phyloP scores from a whole-genome alignment of 2,888 invertebrate genomes.

The Hirtodrosophila cameraria region DNA sequence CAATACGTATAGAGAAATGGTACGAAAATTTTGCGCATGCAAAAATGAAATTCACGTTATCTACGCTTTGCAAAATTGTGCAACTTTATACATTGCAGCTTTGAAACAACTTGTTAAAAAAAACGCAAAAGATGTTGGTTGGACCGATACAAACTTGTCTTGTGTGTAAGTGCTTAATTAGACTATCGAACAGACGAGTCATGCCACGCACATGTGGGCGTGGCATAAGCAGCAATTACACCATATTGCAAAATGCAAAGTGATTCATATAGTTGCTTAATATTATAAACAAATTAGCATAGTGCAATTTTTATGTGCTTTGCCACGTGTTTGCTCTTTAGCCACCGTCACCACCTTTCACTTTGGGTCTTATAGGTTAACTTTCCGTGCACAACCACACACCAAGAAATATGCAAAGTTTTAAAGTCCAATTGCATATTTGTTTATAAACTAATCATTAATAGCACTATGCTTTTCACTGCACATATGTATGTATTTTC shows the following conservation, averaged over 20 bases:
- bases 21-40: slow-evolving; percentile 46
- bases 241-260: slow-evolving; percentile 53
- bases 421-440: slow-evolving; percentile 60
- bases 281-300: slow-evolving; percentile 20
- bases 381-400: slow-evolving; percentile 29
- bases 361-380: slow-evolving; percentile 63
- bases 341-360: slow-evolving; percentile 67
- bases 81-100: neutral
- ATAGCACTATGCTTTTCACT: slow-evolving; percentile 42
- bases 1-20: slow-evolving; percentile 46
- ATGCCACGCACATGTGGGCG: slow-evolving; percentile 52
- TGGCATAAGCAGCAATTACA: slow-evolving; percentile 51
- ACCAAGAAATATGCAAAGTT: slow-evolving; percentile 47
- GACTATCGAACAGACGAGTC: neutral
- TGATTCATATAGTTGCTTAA: slow-evolving; percentile 23
- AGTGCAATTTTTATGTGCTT: slow-evolving; percentile 23
- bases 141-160: neutral
- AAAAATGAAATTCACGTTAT: slow-evolving; percentile 52
- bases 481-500: slow-evolving; percentile 55
- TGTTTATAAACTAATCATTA: slow-evolving; percentile 56
- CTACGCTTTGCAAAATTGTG: slow-evolving; percentile 4
- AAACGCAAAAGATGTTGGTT: slow-evolving; percentile 2
- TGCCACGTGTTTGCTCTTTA: slow-evolving; percentile 70
- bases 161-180: neutral
- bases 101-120: slow-evolving; percentile 5